Base-by-base conservation (phyloP, 2,113 vertebrate genomes). In the Neolamprologus longior region DNA sequence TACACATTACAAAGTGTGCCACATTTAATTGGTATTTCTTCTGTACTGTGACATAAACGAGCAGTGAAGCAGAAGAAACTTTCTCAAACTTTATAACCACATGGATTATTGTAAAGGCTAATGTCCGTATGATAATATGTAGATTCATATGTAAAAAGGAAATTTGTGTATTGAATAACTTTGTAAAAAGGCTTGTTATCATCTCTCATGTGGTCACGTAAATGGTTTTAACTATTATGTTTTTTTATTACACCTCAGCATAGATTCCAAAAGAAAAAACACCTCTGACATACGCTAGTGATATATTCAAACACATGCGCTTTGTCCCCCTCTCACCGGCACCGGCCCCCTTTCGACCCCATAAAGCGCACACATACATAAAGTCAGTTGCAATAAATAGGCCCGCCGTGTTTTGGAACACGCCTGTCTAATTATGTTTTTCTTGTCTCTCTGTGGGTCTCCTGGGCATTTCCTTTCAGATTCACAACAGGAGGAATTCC, bases 401-500 rank as follows among this genome's bases (percentile, higher is more conserved):
- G 47, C 66, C 45, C 21, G 24, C 42, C 85, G 71, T 78, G 61
- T 87, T 83, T 68, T 76, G 71, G 66, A 84, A 81, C 83, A 71
- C 47, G 45, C 71, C 81, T 81, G 45, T 53, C 82, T 90, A 73
- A 83, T 87, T 83, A 53, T 89, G 61, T 84, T 90, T 55, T 83
- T 31, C 33, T 79, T 86, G 68, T 87, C 53, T 83, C 83, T 81
- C 15, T 13, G 52, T 52, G 63, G 79, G 81, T 90, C 88, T 89
- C 81, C 66, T 9, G 80, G 83, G 88, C 84, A 81, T 63, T 52
- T 88, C 58, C 78, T 58, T 93, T 88, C 71, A 86, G 78, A 91
- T 71, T 35, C 87, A 15, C 87, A 14, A 89, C 88, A 35, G 91
- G 86, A 93, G 92, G 94, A 96, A 95, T 94, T 91, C 87, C 90